A percentile compares a stretch with the other conserved stretches of the same genome.
Conservation (phyloP, 2,113 vertebrate species). For the Anser brachyrhynchus region DNA sequence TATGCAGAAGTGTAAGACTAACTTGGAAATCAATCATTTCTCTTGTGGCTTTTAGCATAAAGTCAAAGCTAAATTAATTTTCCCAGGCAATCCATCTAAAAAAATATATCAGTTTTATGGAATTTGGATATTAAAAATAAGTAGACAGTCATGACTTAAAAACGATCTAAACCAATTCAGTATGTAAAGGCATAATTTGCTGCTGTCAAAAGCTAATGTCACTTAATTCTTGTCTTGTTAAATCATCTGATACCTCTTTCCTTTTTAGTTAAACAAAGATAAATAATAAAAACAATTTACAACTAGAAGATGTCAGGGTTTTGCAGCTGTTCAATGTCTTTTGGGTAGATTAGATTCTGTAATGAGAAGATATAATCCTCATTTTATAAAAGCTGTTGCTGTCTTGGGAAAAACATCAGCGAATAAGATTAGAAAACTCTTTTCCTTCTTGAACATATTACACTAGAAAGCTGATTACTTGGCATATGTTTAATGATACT, state of each 20-base stretch:
- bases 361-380: constrained; percentile 83
- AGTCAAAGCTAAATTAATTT: constrained; percentile 39
- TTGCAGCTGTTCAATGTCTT: constrained; percentile 81
- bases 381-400: constrained; percentile 82
- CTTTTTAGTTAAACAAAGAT: constrained; percentile 81
- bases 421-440: constrained; percentile 77
- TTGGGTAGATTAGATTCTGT: constrained; percentile 82
- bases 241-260: constrained; percentile 73
- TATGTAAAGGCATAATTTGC: constrained; percentile 63
- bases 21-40: constrained; percentile 38
- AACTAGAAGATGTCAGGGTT: constrained; percentile 71
- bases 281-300: constrained; percentile 83
- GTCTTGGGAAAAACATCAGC: constrained; percentile 78
- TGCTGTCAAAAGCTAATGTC: constrained; percentile 70
- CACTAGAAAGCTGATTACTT: constrained; percentile 69
- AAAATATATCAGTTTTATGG: constrained; percentile 16
- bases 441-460: constrained; percentile 77
- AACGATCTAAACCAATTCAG: constrained; percentile 60
- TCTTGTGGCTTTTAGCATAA: neutral
- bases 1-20: neutral
- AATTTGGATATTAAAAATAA: constrained; percentile 53
- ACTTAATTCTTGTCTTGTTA: constrained; percentile 78
- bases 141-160: constrained; percentile 48
- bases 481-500: constrained; percentile 78
- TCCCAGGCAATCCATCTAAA: constrained; percentile 36